A percentile compares a stretch with the other conserved stretches of the same genome.
Conservation (phyloP, 2,113 vertebrate species). For the Chaetops frenatus region DNA sequence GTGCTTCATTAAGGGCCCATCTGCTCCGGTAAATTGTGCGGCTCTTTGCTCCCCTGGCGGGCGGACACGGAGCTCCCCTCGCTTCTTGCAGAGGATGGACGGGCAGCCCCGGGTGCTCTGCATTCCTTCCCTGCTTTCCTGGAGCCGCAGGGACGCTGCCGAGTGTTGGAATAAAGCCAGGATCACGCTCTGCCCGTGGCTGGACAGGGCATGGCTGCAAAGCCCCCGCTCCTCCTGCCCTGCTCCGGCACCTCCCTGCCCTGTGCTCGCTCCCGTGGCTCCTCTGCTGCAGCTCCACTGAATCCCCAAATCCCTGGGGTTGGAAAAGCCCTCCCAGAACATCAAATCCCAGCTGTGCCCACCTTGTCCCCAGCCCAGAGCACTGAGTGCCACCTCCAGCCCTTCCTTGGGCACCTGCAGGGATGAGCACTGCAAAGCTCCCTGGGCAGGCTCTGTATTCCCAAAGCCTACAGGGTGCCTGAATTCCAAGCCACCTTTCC, state of each 20-base stretch:
- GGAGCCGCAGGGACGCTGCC: background rate
- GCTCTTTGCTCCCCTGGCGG: background rate
- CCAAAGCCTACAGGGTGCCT: background rate
- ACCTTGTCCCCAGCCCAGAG: background rate
- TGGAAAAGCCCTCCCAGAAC: background rate
- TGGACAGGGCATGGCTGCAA: background rate
- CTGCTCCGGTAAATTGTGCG: slow-evolving; percentile 41
- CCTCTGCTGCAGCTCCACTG: background rate
- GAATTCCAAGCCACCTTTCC: background rate
- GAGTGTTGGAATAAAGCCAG: background rate
- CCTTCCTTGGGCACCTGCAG: background rate
- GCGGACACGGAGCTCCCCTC: background rate
- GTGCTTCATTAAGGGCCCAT: background rate
- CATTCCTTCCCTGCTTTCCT: background rate
- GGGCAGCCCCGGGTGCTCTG: background rate
- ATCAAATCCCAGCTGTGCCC: background rate
- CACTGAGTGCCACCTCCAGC: background rate
- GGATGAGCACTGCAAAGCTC: background rate
- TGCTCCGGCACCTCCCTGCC: background rate
- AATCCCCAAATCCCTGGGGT: background rate
- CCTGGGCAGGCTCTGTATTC: background rate
- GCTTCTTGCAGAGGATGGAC: background rate
- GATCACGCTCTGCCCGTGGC: background rate
- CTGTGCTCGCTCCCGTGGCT: background rate
- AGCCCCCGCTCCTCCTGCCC: background rate